Evolutionary conservation across 2,888 invertebrate genomes (phyloP), one percentile per base, ranked within the genome.

Genomic region (Drosophila mimetica): DNA sequence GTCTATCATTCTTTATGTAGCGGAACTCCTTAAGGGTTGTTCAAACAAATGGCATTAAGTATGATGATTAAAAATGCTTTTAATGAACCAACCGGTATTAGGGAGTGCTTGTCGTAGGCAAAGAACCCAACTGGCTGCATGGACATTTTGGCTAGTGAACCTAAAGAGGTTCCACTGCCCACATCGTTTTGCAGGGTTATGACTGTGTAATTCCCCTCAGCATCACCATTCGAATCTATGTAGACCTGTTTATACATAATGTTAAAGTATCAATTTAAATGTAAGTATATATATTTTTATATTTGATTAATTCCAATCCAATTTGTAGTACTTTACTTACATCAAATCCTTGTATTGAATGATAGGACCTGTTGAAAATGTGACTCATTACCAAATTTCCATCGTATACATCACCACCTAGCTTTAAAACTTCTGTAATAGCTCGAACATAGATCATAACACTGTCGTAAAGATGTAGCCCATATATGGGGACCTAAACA

Each of bases 171-270:
- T 2, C 47, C 63, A 20, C 60, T 80, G 9, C 93, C 92, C 4
- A 91, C 89, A 79, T 96, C 95, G 46, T 94, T 94, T 71, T 96
- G 93, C 51, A 97, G 92, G 0, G 96, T 95, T 22, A 97, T 95
- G 1, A 98, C 95, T 0, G 97, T 96, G 91, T 96, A 98, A 92
- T 98, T 98, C 0, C 97, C 97, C 88, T 97, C 97, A 0, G 97
- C 97, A 86, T 98, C 97, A 0, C 98, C 98, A 74, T 96, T 95
- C 3, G 93, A 94, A 90, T 98, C 97, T 86, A 98, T 97, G 79
- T 95, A 95, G 9, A 96, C 95, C 96, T n/a, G n/a, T n/a, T n/a
- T n/a, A n/a, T n/a, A n/a, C n/a, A n/a, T n/a, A n/a, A n/a, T n/a
- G n/a, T n/a, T n/a, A n/a, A n/a, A n/a, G n/a, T n/a, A n/a, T n/a